Evolutionary conservation across 2,888 invertebrate genomes (phyloP).

Genomic region (Crematogaster levior): DNA sequence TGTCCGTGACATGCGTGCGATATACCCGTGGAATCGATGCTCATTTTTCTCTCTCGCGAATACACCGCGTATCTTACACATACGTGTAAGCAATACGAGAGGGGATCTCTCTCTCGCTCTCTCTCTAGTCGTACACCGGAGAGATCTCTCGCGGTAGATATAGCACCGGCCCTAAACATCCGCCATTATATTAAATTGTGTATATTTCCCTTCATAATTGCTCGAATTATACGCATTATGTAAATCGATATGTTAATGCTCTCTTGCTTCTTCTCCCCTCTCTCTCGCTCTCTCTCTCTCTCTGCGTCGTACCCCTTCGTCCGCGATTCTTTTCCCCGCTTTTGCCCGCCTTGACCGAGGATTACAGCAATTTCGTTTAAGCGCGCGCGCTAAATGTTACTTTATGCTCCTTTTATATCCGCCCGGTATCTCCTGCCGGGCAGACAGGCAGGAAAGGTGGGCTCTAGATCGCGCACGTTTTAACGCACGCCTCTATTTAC

Average conservation of each 20-base stretch:
- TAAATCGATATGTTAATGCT: conserved; percentile 84
- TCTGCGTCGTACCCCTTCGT: background rate
- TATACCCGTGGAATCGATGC: conserved; percentile 20
- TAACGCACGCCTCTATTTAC: conserved; percentile 80
- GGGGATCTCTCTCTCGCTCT: conserved; percentile 38
- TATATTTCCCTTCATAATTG: conserved; percentile 85
- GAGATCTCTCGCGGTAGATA: conserved; percentile 78
- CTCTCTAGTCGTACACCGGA: conserved; percentile 50
- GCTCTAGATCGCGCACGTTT: conserved; percentile 66
- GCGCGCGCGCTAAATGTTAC: conserved; percentile 81
- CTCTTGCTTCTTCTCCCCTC: conserved; percentile 34
- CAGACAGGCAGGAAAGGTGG: conserved; percentile 41
- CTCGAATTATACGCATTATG: conserved; percentile 85
- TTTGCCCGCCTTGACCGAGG: conserved; percentile 63
- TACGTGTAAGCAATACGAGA: conserved; percentile 11
- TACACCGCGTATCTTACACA: background rate
- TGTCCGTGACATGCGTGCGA: background rate
- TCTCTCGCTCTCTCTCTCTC: conserved; percentile 9
- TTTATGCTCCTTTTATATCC: conserved; percentile 79
- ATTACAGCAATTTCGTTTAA: conserved; percentile 84
- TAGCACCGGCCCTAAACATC: conserved; percentile 80
- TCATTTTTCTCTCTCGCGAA: conserved; percentile 13
- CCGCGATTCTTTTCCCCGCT: conserved; percentile 52
- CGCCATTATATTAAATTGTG: conserved; percentile 85
- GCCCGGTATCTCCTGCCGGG: conserved; percentile 67